Evolutionary conservation across 2,113 vertebrate genomes (phyloP).

Genomic region (Psilopogon haemacephalus): DNA sequence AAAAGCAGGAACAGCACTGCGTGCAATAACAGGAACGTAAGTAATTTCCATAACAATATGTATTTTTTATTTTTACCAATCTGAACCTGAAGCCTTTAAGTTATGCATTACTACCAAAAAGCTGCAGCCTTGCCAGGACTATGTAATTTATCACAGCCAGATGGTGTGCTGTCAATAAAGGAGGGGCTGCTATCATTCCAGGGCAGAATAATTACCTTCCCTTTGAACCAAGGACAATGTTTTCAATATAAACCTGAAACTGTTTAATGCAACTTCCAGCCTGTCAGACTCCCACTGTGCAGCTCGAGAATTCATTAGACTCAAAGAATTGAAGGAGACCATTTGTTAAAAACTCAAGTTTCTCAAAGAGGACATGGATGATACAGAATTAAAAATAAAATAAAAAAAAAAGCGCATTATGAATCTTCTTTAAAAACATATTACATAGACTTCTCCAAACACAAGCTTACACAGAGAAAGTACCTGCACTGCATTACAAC

Average conservation of each 20-base stretch:
- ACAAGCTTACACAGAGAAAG: neutral
- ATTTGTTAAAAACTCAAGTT: slow-evolving; percentile 18
- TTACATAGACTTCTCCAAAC: neutral
- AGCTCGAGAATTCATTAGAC: slow-evolving; percentile 16
- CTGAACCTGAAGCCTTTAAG: neutral
- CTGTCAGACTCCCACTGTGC: slow-evolving; percentile 55
- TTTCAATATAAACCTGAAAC: slow-evolving; percentile 58
- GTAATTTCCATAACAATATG: neutral
- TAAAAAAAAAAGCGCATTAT: neutral
- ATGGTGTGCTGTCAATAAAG: slow-evolving; percentile 52
- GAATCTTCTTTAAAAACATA: neutral
- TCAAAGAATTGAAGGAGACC: neutral
- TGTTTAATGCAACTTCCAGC: slow-evolving; percentile 56
- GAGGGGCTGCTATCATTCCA: slow-evolving; percentile 42
- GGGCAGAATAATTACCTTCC: slow-evolving; percentile 44
- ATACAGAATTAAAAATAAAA: neutral
- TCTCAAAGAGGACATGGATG: neutral
- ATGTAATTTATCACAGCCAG: slow-evolving; percentile 64
- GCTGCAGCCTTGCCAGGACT: neutral
- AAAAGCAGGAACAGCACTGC: neutral
- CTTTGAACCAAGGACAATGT: slow-evolving; percentile 63
- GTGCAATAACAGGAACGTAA: neutral
- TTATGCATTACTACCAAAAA: neutral
- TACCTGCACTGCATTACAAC: neutral
- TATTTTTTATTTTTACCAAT: neutral